Percentiles rank a stretch among this genome's conserved stretches.
Conservation (phyloP, 2,113 vertebrate genomes). For the Nerophis lumbriciformis region DNA sequence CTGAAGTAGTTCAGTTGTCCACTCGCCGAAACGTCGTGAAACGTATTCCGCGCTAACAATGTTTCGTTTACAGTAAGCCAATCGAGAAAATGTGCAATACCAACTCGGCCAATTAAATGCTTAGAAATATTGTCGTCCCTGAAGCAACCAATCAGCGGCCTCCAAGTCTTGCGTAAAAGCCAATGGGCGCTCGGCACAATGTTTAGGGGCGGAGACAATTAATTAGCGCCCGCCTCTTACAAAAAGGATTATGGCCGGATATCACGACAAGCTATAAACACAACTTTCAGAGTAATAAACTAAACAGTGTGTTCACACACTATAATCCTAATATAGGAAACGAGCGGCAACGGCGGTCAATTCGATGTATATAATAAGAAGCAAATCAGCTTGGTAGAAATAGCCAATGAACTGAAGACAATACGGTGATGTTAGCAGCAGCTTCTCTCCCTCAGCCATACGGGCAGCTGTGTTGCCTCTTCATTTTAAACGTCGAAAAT, state of each 20-base stretch:
- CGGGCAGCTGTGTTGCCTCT: slow-evolving; percentile 33
- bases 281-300: slow-evolving; percentile 49
- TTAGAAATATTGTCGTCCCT: not conserved
- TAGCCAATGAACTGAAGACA: slow-evolving; percentile 45
- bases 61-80: not conserved
- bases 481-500: slow-evolving; percentile 49
- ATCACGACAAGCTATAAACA: slow-evolving; percentile 39
- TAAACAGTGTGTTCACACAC: slow-evolving; percentile 22
- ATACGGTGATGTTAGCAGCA: slow-evolving; percentile 40
- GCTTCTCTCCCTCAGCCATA: slow-evolving; percentile 28
- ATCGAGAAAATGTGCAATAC: not conserved
- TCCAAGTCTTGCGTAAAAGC: not conserved
- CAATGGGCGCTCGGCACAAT: slow-evolving; percentile 33
- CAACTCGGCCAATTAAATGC: slow-evolving; percentile 36
- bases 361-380: not conserved
- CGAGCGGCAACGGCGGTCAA: slow-evolving; percentile 17
- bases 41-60: too few relatives aligned
- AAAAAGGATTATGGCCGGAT: slow-evolving; percentile 75
- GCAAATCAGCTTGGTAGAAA: slow-evolving; percentile 38
- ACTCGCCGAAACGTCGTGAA: too few relatives aligned
- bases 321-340: slow-evolving; percentile 15
- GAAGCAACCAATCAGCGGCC: slow-evolving; percentile 28
- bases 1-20: too few relatives aligned
- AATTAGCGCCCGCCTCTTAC: slow-evolving; percentile 48
- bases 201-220: slow-evolving; percentile 41